These are phyloP conservation scores for Trachymyrmex cornetzi DNA, from an alignment of 1,140 invertebrate genomes.

Conservation along the genomic window DNA sequence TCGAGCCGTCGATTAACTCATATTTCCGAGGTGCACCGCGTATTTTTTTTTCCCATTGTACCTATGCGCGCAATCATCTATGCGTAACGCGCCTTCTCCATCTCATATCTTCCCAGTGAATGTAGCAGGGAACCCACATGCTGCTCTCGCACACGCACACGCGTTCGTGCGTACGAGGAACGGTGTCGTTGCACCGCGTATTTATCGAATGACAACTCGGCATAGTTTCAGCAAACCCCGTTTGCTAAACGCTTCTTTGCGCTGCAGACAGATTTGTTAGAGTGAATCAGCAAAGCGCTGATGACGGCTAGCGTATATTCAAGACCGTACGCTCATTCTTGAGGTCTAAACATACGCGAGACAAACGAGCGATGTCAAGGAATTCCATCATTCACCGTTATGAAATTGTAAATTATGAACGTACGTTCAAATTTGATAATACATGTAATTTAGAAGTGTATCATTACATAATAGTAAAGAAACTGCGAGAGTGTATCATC, in stretches of 20 bases:
- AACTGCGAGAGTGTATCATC: neutral
- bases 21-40: constrained; percentile 21
- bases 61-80: constrained; percentile 67
- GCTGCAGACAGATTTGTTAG: constrained; percentile 10
- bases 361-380: constrained; percentile 1
- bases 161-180: neutral
- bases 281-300: constrained; percentile 4
- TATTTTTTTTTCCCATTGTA: constrained; percentile 52
- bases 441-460: constrained; percentile 1
- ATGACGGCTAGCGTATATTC: neutral
- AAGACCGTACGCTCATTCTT: neutral
- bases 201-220: constrained; percentile 31
- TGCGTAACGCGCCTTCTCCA: constrained; percentile 66
- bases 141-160: neutral
- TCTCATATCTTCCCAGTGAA: constrained; percentile 24
- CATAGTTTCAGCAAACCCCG: constrained; percentile 3
- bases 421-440: constrained; percentile 35
- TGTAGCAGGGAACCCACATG: constrained; percentile 11
- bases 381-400: constrained; percentile 41
- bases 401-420: constrained; percentile 33
- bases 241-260: constrained; percentile 16
- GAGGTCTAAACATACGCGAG: constrained; percentile 19
- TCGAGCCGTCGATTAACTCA: constrained; percentile 63
- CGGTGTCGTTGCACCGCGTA: constrained; percentile 22
- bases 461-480: constrained; percentile 17